Conservation (phyloP, 2,797 vertebrate genomes). For the Chiloscyllium punctatum region DNA sequence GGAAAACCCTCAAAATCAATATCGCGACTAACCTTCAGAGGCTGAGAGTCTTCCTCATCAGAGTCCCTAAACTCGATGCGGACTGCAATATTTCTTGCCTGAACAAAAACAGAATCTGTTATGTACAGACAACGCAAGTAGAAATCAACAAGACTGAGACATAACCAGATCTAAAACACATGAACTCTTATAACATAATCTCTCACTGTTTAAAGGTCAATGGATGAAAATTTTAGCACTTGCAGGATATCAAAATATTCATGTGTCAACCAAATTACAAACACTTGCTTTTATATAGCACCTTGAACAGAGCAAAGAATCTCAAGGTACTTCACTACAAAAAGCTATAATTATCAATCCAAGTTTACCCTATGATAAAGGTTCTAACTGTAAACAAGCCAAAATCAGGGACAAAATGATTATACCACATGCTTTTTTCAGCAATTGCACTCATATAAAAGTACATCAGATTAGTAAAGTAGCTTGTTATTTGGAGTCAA, state of each 20-base stretch:
- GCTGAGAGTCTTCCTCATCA: conserved; percentile 78
- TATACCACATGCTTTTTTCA: background rate
- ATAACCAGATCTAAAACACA: background rate
- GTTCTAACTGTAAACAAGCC: background rate
- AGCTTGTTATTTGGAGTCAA: background rate
- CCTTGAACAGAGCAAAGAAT: background rate
- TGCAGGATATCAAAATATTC: background rate
- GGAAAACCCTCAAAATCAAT: conserved; percentile 28
- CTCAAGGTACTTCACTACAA: background rate
- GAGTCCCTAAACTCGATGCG: conserved; percentile 92
- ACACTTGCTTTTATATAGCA: background rate
- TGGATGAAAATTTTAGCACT: background rate
- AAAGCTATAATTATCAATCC: background rate
- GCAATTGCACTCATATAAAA: background rate
- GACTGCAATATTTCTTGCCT: conserved; percentile 94
- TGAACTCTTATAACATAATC: background rate
- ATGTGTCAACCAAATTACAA: background rate
- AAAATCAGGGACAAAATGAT: background rate
- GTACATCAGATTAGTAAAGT: background rate
- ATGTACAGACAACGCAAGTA: background rate
- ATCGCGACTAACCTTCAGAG: conserved; percentile 71
- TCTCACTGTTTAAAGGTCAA: background rate
- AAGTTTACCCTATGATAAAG: background rate
- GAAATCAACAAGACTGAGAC: background rate
- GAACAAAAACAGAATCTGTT: conserved; percentile 38